Base-by-base conservation (phyloP, 2,113 vertebrate genomes). In the Pangasianodon hypophthalmus region DNA sequence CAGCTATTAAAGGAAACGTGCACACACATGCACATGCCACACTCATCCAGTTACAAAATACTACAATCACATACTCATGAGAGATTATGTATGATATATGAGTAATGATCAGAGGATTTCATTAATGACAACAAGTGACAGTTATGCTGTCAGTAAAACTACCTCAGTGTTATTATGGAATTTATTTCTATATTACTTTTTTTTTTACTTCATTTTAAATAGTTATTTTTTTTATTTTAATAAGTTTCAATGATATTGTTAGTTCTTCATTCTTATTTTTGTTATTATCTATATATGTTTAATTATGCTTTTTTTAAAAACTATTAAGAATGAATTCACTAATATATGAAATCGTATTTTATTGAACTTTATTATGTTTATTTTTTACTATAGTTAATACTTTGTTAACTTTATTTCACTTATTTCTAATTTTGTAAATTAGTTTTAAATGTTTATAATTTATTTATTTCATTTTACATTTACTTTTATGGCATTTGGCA, bases 1-100 rank as follows among this genome's bases (percentile, higher is more conserved):
- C 4, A 54, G 85, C 84, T 91, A 92, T 93, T 92, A 91, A 85
- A 92, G 91, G 90, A 91, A 26, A 46, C 91, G 90, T 91, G 87
- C 90, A 90, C 69, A 16, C 67, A 90, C 88, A 46, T 73, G 80
- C 48, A 56, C 87, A 84, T 80, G 24, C 86, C 75, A 48, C 29
- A 32, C 90, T 67, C 69, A 87, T 90, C 84, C 88, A 92, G 88
- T 92, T 81, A 54, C 84, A 84, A 54, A 64, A 81, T 50, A 60
- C 75, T 64, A 29, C n/a, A 56, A 18, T 82, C 83, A 32, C 52
- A 84, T 58, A n/a, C 41, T 84, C 60, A 21, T 73, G 52, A 75
- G 26, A 41, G 64, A 79, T 79, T 32, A 71, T 79, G n/a, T 69
- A 44, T 82, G 50, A 88, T 88, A 69, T 50, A 52, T 58, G 67